phyloP scores from a whole-genome alignment of 2,113 vertebrate genomes.

The Meleagris gallopavo region DNA sequence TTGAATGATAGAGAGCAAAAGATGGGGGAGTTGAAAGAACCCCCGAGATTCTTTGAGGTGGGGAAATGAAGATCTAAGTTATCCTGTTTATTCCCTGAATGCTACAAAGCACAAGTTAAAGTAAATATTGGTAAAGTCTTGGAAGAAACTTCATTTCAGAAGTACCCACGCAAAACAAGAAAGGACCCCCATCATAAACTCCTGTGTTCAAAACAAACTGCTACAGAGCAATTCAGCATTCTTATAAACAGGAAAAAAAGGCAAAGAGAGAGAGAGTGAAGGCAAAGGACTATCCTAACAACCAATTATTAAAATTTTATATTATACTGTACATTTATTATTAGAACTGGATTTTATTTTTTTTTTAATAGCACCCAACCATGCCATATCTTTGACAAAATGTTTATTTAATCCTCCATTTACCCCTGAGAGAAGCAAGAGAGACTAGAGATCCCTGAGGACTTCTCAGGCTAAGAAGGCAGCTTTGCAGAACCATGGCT shows the following conservation, averaged over 20 bases:
- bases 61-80: slow-evolving; percentile 41
- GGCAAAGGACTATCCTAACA: neutral
- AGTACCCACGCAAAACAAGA: neutral
- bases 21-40: slow-evolving; percentile 49
- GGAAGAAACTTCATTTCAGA: neutral
- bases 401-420: neutral
- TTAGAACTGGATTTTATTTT: neutral
- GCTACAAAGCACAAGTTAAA: slow-evolving; percentile 8
- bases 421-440: slow-evolving; percentile 17
- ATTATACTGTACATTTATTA: neutral
- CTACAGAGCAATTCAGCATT: neutral
- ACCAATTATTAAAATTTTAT: neutral
- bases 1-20: slow-evolving; percentile 29
- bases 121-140: neutral
- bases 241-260: neutral
- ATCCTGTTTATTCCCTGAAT: neutral
- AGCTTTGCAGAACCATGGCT: slow-evolving; percentile 16
- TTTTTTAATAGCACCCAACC: neutral
- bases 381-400: neutral
- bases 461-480: neutral
- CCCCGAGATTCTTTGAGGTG: slow-evolving; percentile 1
- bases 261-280: neutral
- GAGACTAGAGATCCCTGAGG: neutral
- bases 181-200: neutral
- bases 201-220: neutral